Evolutionary conservation across 1,140 invertebrate genomes (phyloP), one percentile per base, ranked within the genome.

Genomic region (Drosophila nigrodunni): DNA sequence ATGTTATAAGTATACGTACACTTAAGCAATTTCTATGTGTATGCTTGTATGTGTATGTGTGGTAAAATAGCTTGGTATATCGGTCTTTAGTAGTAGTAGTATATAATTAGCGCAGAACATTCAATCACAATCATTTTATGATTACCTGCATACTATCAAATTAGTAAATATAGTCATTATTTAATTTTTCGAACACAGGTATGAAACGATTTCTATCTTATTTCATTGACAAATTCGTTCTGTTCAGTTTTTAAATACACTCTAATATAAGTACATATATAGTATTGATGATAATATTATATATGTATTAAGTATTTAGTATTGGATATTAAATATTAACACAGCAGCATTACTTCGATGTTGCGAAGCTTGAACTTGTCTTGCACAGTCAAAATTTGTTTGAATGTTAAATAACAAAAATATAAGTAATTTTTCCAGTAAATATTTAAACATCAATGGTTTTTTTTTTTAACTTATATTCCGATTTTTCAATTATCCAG

Each of bases 341-440:
- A 54, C 50, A 54, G 50, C 50, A 54, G 34, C 34, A 54, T 37
- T 15, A 37, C 50, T 54, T 54, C 50, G 50, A 54, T 54, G 50
- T 54, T 54, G 34, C 30, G 13, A 34, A n/a, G 30, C 34, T 37
- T 54, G 21, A 34, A 54, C n/a, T 15, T 7, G 25, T 2, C 13
- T 54, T 54, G 34, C n/a, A 15, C 30, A 54, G 13, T 15, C 5
- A 13, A 25, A 50, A 34, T 3, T 3, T 30, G 3, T 30, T 30
- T 6, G 25, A 30, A 30, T 30, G 3, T 2, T 30, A 30, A 30
- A 30, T 6, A 4, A 30, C 25, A 30, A 30, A 30, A 30, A 30
- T 30, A 30, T 30, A 2, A 6, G 21, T 11, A 49, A 21, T 49
- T 49, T 10, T 21, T 2, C 18, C 18, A 21, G 18, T 21, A 21